Evolutionary conservation across 2,797 vertebrate species (phyloP).

Genomic region (Gallinago stenura): DNA sequence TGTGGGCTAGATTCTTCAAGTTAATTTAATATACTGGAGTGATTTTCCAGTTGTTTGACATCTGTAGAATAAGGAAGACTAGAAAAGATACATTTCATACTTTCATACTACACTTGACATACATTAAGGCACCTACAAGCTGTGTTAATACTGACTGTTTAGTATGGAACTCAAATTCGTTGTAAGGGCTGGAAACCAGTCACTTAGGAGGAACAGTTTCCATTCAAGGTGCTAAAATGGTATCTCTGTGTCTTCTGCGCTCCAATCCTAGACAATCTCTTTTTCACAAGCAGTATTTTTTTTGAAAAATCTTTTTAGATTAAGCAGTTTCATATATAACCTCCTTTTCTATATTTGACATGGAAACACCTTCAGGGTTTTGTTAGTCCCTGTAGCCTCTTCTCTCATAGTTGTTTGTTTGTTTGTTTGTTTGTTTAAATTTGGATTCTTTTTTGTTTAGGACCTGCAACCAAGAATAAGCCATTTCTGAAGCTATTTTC

Average conservation of each 20-base stretch:
- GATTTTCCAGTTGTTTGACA: background rate
- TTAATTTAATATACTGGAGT: background rate
- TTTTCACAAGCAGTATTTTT: background rate
- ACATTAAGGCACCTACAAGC: background rate
- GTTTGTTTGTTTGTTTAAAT: background rate
- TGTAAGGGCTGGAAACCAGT: background rate
- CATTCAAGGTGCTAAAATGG: background rate
- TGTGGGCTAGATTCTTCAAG: background rate
- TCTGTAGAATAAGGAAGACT: background rate
- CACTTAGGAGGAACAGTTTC: background rate
- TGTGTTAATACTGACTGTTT: background rate
- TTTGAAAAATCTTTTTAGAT: background rate
- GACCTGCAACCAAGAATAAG: background rate
- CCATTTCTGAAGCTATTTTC: background rate
- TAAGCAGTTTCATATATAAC: background rate
- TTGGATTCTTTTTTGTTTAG: background rate
- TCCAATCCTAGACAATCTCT: background rate
- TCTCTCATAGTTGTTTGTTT: background rate
- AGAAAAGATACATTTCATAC: background rate
- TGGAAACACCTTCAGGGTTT: background rate
- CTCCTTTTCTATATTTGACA: rapidly evolving
- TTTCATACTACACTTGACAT: background rate
- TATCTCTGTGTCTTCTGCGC: background rate
- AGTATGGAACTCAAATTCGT: background rate
- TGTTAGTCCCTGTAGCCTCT: background rate